A percentile compares a stretch with the other conserved stretches of the same genome.
Evolutionary conservation across 2,888 invertebrate genomes (phyloP).

Genomic region (Stratiomys singularior): DNA sequence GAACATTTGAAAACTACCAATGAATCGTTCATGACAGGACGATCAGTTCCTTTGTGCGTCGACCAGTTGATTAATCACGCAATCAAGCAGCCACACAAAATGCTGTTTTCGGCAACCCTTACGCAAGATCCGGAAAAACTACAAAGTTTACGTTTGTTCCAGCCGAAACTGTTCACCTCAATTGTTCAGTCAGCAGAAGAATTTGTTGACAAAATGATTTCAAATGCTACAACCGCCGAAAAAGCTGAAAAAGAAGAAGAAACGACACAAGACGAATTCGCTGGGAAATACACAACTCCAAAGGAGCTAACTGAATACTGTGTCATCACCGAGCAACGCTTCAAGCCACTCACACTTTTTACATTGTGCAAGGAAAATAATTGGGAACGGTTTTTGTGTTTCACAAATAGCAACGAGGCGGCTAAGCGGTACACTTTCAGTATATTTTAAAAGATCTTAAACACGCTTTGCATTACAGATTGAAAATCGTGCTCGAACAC

Average conservation of each 20-base stretch:
- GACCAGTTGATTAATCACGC: constrained; percentile 57
- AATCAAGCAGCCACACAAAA: constrained; percentile 77
- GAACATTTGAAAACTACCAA: constrained; percentile 70
- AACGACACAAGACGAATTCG: constrained; percentile 66
- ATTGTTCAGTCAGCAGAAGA: constrained; percentile 64
- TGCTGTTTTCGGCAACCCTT: constrained; percentile 97
- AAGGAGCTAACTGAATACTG: constrained; percentile 78
- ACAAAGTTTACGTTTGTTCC: constrained; percentile 86
- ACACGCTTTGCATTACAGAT: constrained; percentile 56
- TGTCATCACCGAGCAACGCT: constrained; percentile 72
- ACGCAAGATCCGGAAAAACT: constrained; percentile 97
- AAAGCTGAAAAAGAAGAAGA: constrained; percentile 53
- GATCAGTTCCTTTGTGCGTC: constrained; percentile 59
- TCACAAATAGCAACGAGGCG: constrained; percentile 84
- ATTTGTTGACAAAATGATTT: constrained; percentile 53
- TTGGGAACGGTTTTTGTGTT: constrained; percentile 86
- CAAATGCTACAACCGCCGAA: not conserved
- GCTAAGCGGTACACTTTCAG: constrained; percentile 69
- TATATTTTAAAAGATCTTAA: too few relatives aligned
- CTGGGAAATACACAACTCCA: constrained; percentile 86
- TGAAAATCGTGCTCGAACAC: constrained; percentile 57
- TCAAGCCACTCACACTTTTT: constrained; percentile 84
- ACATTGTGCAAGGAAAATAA: constrained; percentile 73
- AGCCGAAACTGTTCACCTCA: constrained; percentile 90
- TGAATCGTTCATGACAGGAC: constrained; percentile 68